phyloP scores from a whole-genome alignment of 2,888 invertebrate genomes.

The Cheilosia grossa region DNA sequence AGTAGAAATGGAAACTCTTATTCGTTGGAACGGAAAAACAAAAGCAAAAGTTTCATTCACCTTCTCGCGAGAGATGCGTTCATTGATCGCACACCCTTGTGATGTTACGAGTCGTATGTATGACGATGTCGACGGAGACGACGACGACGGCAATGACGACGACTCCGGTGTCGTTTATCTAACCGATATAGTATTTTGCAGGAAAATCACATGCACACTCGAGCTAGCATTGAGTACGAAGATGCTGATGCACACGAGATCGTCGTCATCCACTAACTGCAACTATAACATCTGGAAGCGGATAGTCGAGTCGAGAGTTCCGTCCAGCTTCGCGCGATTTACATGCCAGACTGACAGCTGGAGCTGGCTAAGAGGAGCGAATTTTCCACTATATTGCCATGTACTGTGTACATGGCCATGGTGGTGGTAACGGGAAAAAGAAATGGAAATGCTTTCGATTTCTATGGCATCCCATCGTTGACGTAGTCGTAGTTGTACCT shows the following conservation, averaged over 20 bases:
- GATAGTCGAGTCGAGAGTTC: constrained; percentile 61
- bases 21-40: constrained; percentile 57
- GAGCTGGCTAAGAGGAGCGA: constrained; percentile 63
- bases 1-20: constrained; percentile 43
- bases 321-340: constrained; percentile 73
- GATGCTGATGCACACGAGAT: constrained; percentile 54
- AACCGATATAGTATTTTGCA: constrained; percentile 68
- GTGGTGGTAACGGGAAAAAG: constrained; percentile 73
- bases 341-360: constrained; percentile 69
- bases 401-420: constrained; percentile 47
- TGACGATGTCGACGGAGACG: constrained; percentile 23
- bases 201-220: constrained; percentile 53
- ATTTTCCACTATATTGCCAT: constrained; percentile 59
- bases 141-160: constrained; percentile 16
- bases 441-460: constrained; percentile 75
- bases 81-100: constrained; percentile 61
- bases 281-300: constrained; percentile 67
- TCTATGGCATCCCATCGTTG: constrained; percentile 65
- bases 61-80: constrained; percentile 61
- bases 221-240: constrained; percentile 18
- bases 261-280: constrained; percentile 67
- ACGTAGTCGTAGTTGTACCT: not conserved
- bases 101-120: constrained; percentile 5
- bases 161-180: constrained; percentile 67
- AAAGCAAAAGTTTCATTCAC: constrained; percentile 74